These are phyloP conservation scores for Syngnathus acus DNA, from an alignment of 2,797 vertebrate genomes.

Conservation along the genomic window DNA sequence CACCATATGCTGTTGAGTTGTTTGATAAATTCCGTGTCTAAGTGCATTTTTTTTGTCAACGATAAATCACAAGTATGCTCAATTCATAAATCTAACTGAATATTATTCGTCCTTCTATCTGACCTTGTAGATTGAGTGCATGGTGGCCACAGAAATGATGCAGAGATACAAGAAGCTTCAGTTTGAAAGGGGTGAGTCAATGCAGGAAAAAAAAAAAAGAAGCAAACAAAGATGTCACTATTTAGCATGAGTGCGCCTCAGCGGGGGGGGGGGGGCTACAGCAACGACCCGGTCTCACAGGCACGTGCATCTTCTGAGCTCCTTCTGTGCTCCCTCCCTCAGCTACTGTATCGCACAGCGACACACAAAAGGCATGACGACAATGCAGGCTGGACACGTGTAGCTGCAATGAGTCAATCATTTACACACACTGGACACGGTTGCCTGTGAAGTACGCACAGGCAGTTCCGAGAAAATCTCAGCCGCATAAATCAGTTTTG, in stretches of 20 bases:
- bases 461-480: constrained; percentile 9
- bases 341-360: constrained; percentile 12
- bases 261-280: constrained; percentile 11
- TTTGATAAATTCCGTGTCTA: too few species aligned
- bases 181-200: constrained; percentile 89
- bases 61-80: constrained; percentile 25
- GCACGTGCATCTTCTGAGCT: constrained; percentile 22
- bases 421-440: constrained; percentile 11
- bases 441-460: constrained; percentile 11
- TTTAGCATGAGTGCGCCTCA: constrained; percentile 5
- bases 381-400: constrained; percentile 16
- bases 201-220: constrained; percentile 1
- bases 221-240: neutral
- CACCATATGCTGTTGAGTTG: too few species aligned
- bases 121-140: constrained; percentile 85
- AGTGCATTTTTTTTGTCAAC: constrained; percentile 1
- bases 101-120: constrained; percentile 24
- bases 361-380: constrained; percentile 26
- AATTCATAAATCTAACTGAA: constrained; percentile 2
- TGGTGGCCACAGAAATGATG: constrained; percentile 95
- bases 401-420: constrained; percentile 13
- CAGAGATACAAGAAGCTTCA: constrained; percentile 94
- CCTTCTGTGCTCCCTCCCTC: constrained; percentile 4
- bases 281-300: constrained; percentile 9
- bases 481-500: neutral